These are phyloP conservation scores for Potamarius usumacintae DNA, from an alignment of 2,113 vertebrate genomes.

Conservation along the genomic window DNA sequence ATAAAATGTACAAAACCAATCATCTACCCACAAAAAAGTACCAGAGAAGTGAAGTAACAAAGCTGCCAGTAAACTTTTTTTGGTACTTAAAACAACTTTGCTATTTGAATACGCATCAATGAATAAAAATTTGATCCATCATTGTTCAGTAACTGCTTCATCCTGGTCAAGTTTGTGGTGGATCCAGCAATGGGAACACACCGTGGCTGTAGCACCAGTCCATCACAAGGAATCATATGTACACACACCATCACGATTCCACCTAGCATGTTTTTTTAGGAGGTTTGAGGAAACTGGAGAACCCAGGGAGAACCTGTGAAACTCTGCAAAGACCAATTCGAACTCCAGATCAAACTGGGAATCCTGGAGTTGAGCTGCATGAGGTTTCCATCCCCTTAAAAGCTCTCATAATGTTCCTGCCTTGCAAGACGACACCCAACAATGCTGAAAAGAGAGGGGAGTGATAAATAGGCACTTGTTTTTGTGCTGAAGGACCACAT, in stretches of 20 bases:
- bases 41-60: neutral
- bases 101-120: neutral
- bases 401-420: conserved; percentile 43
- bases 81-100: neutral
- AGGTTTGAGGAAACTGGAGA: neutral
- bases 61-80: neutral
- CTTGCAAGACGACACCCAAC: conserved; percentile 60
- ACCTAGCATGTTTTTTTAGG: neutral
- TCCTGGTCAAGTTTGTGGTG: neutral
- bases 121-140: neutral
- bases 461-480: neutral
- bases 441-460: conserved; percentile 54
- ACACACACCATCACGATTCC: neutral
- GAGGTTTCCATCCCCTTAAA: conserved; percentile 51
- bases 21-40: neutral
- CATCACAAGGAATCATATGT: neutral
- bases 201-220: neutral
- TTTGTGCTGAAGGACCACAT: neutral
- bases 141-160: neutral
- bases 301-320: neutral
- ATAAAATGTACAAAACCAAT: neutral
- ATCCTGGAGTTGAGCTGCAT: neutral
- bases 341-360: neutral
- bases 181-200: too few species aligned
- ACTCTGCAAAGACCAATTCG: neutral